phyloP scores from a whole-genome alignment of 1,140 invertebrate species.

The Zaprionus ornatus region DNA sequence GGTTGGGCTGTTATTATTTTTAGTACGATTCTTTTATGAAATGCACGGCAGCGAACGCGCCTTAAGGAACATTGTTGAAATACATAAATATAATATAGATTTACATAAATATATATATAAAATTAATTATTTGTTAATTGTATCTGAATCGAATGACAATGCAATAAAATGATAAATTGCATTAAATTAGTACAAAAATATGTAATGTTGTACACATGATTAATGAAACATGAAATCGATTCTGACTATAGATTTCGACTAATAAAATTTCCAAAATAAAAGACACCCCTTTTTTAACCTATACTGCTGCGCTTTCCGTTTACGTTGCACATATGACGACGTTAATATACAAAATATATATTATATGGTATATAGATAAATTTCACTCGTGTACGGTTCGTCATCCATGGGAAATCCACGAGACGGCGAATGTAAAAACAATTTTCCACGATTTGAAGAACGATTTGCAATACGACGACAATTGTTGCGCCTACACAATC shows the following conservation, averaged over 20 bases:
- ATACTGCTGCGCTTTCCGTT: conserved; percentile 39
- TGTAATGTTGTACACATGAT: background rate
- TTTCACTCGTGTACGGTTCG: background rate
- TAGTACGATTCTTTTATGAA: conserved; percentile 49
- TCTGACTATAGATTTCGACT: conserved; percentile 39
- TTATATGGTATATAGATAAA: background rate
- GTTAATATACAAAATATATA: conserved; percentile 20
- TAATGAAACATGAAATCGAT: conserved; percentile 32
- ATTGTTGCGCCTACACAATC: conserved; percentile 6
- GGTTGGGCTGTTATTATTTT: conserved; percentile 36
- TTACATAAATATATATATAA: conserved; percentile 35
- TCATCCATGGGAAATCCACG: background rate
- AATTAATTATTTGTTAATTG: conserved; percentile 40
- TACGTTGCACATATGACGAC: conserved; percentile 37
- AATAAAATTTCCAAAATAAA: conserved; percentile 50
- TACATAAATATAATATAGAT: conserved; percentile 18
- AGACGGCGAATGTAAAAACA: background rate
- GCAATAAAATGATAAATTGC: conserved; percentile 5
- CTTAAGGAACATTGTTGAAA: conserved; percentile 71
- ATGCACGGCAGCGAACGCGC: conserved; percentile 35
- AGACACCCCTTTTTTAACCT: conserved; percentile 37
- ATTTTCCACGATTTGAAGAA: background rate
- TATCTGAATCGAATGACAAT: conserved; percentile 35
- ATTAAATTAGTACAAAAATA: conserved; percentile 28
- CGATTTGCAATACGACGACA: conserved; percentile 3